Evolutionary conservation across 2,797 vertebrate genomes (phyloP), one percentile per base, ranked within the genome.

Genomic region (Naso thynnoides): DNA sequence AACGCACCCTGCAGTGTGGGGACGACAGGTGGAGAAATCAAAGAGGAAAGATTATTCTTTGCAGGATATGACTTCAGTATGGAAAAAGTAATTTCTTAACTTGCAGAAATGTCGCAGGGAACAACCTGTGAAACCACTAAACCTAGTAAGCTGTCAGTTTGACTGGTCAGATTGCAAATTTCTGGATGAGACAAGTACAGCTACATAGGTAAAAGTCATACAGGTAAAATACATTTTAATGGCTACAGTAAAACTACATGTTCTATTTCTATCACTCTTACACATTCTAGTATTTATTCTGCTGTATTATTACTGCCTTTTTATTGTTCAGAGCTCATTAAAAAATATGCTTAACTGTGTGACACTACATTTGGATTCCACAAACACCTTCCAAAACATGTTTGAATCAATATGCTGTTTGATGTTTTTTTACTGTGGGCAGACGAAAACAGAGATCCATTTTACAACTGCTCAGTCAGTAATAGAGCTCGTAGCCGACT

Each of bases 1-100:
- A 99, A 76, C 96, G 96, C 29, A 97, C 94, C 88, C 97, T 99
- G 67, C n/a, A 65, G 15, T 8, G 44, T 4, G 41, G 61, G 27
- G 8, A 15, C 3, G 14, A 59, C 11, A 67, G 18, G 21, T 21
- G 8, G 33, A 26, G 27, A 6, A 36, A 47, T 29, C 18, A 31
- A 29, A 10, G 6, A 41, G 24, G 18, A 57, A 2, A 49, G 27
- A 21, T 7, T 5, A 31, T 8, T 21, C 44, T 76, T 39, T 39
- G 15, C 15, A 39, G n/a, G 2, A 5, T 52, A 8, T 29, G 33
- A 26, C 48, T 52, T 56, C 0, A 31, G 16, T 15, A 49, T 24
- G 6, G 8, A 16, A 31, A 36, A 7, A 31, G n/a, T 31, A 1
- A 33, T 23, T 44, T 27, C 19, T 24, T 61, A 33, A 27, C 15